Percentiles rank a stretch among this genome's conserved stretches.
phyloP scores from a whole-genome alignment of 2,888 invertebrate species.

The Lagria hirta region DNA sequence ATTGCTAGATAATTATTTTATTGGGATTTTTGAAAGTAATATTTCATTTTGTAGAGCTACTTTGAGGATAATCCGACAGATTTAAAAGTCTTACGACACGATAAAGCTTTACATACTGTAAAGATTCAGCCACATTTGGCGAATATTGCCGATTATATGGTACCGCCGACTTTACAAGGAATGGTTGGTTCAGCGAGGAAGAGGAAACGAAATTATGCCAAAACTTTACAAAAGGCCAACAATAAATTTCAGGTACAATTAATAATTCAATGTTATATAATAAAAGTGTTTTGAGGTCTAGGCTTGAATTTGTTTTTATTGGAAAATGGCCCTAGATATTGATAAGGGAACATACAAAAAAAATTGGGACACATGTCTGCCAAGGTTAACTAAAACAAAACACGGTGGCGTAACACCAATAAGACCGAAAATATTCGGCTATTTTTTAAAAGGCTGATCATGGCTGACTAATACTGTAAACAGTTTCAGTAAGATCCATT shows the following conservation, averaged over 20 bases:
- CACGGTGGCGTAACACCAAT: too few species aligned
- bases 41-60: slow-evolving; percentile 66
- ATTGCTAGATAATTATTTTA: slow-evolving; percentile 11
- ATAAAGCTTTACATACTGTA: slow-evolving; percentile 83
- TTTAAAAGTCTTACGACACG: slow-evolving; percentile 79
- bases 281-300: slow-evolving; percentile 6
- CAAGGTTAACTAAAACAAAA: too few species aligned
- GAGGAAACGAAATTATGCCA: slow-evolving; percentile 40
- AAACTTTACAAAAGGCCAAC: slow-evolving; percentile 37
- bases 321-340: too few species aligned
- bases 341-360: too few species aligned
- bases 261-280: not conserved
- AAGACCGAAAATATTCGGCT: too few species aligned
- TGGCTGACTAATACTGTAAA: too few species aligned
- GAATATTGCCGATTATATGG: slow-evolving; percentile 90
- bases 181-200: slow-evolving; percentile 57
- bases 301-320: slow-evolving; percentile 16
- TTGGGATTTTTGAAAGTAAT: slow-evolving; percentile 9
- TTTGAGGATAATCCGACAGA: slow-evolving; percentile 92
- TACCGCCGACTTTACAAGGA: slow-evolving; percentile 75
- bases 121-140: slow-evolving; percentile 80
- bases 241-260: slow-evolving; percentile 35
- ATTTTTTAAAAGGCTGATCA: too few species aligned
- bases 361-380: too few species aligned
- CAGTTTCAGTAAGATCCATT: too few species aligned